These are phyloP conservation scores for Canis aureus DNA, from an alignment of 2,113 vertebrate genomes.

Conservation along the genomic window DNA sequence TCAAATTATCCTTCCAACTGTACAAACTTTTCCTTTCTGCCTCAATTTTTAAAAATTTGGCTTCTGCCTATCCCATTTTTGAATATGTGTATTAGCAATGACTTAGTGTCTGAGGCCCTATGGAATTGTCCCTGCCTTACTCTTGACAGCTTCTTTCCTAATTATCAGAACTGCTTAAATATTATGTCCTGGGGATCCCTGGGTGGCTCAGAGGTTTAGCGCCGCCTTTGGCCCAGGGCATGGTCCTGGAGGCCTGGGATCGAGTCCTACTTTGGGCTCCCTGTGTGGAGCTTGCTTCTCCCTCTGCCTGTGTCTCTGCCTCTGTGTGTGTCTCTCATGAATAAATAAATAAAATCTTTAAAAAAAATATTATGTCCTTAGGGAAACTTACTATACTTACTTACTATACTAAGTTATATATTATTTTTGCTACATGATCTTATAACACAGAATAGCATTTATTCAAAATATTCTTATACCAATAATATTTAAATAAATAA, in stretches of 20 bases:
- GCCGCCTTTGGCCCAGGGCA: no score
- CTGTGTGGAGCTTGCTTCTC: no score
- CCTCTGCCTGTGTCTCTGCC: no score
- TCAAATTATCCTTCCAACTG: neutral
- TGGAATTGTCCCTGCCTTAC: neutral
- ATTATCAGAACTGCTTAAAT: constrained; percentile 37
- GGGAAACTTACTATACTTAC: constrained; percentile 44
- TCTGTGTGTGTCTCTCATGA: no score
- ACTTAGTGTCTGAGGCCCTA: neutral
- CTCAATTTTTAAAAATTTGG: constrained; percentile 31
- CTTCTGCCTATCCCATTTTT: neutral
- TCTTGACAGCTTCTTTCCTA: constrained; percentile 28
- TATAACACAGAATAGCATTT: neutral
- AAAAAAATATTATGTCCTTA: neutral
- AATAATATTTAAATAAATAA: neutral
- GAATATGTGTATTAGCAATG: constrained; percentile 36
- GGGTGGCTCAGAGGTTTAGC: no score
- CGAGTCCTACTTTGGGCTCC: no score
- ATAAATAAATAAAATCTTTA: no score
- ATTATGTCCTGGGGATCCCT: neutral
- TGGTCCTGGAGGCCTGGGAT: no score
- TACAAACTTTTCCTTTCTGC: neutral
- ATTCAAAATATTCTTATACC: neutral
- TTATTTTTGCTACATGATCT: constrained; percentile 55
- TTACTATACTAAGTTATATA: neutral